Base-by-base conservation (phyloP, 1,140 invertebrate genomes). In the Drosophila orena region DNA sequence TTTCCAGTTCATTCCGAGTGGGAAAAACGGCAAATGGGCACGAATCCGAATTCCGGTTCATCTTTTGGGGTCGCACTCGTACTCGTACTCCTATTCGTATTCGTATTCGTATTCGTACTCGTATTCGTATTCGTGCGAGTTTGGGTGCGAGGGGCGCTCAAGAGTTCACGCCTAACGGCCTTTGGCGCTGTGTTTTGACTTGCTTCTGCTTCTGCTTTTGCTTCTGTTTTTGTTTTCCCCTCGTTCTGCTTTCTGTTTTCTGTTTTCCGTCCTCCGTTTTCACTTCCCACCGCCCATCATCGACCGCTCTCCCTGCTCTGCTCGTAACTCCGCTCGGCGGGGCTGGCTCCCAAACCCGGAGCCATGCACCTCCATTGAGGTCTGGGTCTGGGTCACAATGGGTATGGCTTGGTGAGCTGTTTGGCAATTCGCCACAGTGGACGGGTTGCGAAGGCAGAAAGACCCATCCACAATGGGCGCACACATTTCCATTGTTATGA, bases 381-480 rank as follows among this genome's bases (percentile, higher is more conserved):
- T 54, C 50, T 59, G 43, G 46, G 73, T 77, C 47, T 73, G 77
- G 68, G 72, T 76, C 78, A 89, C 76, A 83, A 88, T 83, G 81
- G 83, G 83, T 86, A 79, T 81, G 62, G 61, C 22, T 62, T 44
- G 37, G 34, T 42, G 20, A 42, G 77, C 55, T 60, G 50, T 75
- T 66, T 65, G 77, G 64, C 74, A 75, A 76, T 68, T 76, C 60
- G 44, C 77, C 52, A 77, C 42, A 46, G 56, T 30, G 64, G 49
- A 79, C 61, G 76, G 52, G 34, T 37, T 22, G 22, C 10, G 12
- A 69, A 52, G 42, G 37, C 40, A 30, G 27, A 42, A 42, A 54
- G 17, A 54, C n/a, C 22, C 20, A 27, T 49, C 47, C 57, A 47
- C 61, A 65, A 49, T 60, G 42, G 55, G 56, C 62, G 60, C 59